A percentile compares a stretch with the other conserved stretches of the same genome.
phyloP scores from a whole-genome alignment of 2,113 vertebrate genomes.

The Myrmecophaga tridactyla region DNA sequence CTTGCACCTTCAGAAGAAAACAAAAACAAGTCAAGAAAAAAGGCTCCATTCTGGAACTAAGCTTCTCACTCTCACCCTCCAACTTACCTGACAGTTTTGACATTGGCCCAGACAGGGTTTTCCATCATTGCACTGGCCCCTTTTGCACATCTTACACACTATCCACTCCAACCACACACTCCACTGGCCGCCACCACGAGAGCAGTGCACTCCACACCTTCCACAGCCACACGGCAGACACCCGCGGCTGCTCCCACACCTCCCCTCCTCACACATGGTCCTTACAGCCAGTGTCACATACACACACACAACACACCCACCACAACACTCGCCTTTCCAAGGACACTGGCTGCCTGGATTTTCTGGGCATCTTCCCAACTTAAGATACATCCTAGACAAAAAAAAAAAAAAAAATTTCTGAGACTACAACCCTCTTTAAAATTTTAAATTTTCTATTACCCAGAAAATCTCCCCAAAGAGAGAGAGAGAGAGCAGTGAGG shows the following conservation, averaged over 20 bases:
- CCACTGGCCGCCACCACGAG: not conserved
- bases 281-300: not conserved
- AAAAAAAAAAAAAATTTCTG: constrained; percentile 63
- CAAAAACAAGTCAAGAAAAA: not conserved
- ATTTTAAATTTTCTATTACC: constrained; percentile 75
- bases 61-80: not conserved
- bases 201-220: not conserved
- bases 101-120: not conserved
- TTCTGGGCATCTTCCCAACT: constrained; percentile 53
- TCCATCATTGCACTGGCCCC: not conserved
- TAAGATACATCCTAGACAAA: constrained; percentile 57
- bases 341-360: not conserved
- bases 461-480: constrained; percentile 79
- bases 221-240: not conserved
- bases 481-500: constrained; percentile 74
- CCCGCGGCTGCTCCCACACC: not conserved
- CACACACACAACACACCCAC: not conserved
- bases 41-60: constrained; percentile 3
- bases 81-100: not conserved
- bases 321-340: constrained; percentile 24
- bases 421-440: constrained; percentile 59
- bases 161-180: not conserved
- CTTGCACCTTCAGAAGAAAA: no score
- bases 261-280: not conserved
- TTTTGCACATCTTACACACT: not conserved